Percentiles rank a stretch among this genome's conserved stretches.
These are phyloP conservation scores for Ethmia dodecea DNA, from an alignment of 2,888 invertebrate species.

Conservation along the genomic window DNA sequence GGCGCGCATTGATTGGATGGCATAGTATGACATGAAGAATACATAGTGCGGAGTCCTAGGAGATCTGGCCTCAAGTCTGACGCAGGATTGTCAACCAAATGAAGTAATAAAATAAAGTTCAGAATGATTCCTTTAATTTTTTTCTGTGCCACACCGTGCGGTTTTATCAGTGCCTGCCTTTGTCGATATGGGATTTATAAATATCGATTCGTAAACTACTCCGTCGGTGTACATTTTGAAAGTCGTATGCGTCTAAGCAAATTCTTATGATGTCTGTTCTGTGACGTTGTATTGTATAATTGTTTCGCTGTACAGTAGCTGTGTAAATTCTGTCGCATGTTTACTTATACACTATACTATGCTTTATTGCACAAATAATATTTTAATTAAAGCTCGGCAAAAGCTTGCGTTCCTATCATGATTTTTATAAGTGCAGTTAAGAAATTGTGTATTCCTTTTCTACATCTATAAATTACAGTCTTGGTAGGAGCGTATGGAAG, in stretches of 20 bases:
- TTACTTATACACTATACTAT: conserved; percentile 32
- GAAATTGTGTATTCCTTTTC: background rate
- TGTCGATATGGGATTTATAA: too few species aligned
- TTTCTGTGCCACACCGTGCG: too few species aligned
- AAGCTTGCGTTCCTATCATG: conserved; percentile 1
- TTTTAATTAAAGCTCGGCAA: conserved; percentile 13
- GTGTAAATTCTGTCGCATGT: conserved; percentile 53
- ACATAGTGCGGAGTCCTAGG: too few species aligned
- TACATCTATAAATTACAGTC: background rate
- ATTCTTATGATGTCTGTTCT: conserved; percentile 25
- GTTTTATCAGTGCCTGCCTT: too few species aligned
- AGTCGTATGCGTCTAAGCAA: conserved; percentile 11
- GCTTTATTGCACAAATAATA: conserved; percentile 47
- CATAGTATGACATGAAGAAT: too few species aligned
- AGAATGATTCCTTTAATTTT: too few species aligned
- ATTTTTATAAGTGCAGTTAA: too few species aligned
- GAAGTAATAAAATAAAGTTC: too few species aligned
- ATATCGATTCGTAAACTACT: too few species aligned
- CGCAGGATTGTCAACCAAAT: too few species aligned
- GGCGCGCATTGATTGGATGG: too few species aligned
- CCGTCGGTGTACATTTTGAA: conserved; percentile 5
- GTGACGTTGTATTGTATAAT: conserved; percentile 46
- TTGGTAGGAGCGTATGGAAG: background rate
- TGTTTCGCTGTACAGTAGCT: conserved; percentile 50
- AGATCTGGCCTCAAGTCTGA: too few species aligned